Evolutionary conservation across 2,113 vertebrate genomes (phyloP), one percentile per base, ranked within the genome.

Genomic region (Cebus imitator): DNA sequence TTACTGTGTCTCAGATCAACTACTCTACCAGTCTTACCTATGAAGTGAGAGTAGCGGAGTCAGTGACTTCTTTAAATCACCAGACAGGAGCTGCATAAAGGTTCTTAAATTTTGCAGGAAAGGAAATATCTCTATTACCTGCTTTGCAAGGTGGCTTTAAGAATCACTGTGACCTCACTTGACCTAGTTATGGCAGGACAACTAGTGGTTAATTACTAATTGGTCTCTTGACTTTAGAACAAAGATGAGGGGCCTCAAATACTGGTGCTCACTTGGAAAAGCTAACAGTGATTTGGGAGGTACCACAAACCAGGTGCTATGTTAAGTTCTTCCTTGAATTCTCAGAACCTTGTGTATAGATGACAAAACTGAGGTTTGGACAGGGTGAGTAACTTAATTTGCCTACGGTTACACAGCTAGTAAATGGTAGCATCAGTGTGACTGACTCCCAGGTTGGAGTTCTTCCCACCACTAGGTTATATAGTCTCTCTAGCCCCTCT

Each of bases 201-300:
- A 61, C 8, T 27, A 9, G 10, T 55, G 21, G 20, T 86, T 82
- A 95, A 91, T 43, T 72, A 80, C 43, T 84, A 81, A 87, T 1
- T 87, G 87, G 37, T 90, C 68, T 89, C 35, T 95, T 81, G 66
- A 91, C 78, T 37, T 93, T 68, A 78, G 92, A 64, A 9, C 72
- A 82, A 81, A 87, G 32, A 52, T 13, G 66, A 43, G 37, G 61
- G 43, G 45, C 82, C 52, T 93, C 40, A 89, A 89, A 37, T 57
- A 70, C 20, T 23, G 78, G 82, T 82, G 73, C 45, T 96, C n/a
- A 43, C 43, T 78, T 75, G 72, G 37, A 70, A 81, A 91, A 81
- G 45, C 75, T 23, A 64, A 75, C 30, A 30, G 76, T 90, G 86
- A 99, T 23, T 55, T 82, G 48, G 52, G 16, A 40, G 43, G 64